A percentile compares a stretch with the other conserved stretches of the same genome.
These are phyloP conservation scores for Peromyscus melanophrys DNA, from an alignment of 2,797 vertebrate species.

Conservation along the genomic window DNA sequence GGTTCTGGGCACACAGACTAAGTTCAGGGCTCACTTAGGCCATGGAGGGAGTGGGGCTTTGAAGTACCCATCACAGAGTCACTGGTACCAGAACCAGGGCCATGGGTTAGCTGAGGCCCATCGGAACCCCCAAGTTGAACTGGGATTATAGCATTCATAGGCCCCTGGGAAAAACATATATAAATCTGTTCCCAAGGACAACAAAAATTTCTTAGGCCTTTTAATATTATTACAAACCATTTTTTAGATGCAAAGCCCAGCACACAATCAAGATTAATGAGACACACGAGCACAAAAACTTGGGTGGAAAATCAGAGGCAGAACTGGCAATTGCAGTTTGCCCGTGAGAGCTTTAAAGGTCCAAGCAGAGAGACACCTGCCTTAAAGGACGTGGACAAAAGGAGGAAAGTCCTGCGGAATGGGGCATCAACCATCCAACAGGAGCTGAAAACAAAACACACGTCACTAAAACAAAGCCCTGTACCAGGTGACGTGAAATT, in stretches of 20 bases:
- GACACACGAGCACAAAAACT: background rate
- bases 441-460: background rate
- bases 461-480: background rate
- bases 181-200: background rate
- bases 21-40: background rate
- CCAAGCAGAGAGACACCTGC: background rate
- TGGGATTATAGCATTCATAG: no score
- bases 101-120: background rate
- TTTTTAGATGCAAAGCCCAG: background rate
- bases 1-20: background rate
- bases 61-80: background rate
- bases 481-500: background rate
- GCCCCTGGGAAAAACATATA: background rate
- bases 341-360: background rate
- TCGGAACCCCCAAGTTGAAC: background rate
- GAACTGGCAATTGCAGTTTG: fast-evolving
- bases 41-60: background rate
- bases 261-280: background rate
- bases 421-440: background rate
- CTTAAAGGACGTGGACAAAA: background rate
- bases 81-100: background rate
- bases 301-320: background rate
- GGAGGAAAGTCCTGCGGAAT: background rate
- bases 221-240: background rate
- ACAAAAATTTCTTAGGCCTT: no score